A percentile compares a stretch with the other conserved stretches of the same genome.
These are phyloP conservation scores for Tridacna gigas DNA, from an alignment of 2,888 invertebrate genomes.

Conservation along the genomic window DNA sequence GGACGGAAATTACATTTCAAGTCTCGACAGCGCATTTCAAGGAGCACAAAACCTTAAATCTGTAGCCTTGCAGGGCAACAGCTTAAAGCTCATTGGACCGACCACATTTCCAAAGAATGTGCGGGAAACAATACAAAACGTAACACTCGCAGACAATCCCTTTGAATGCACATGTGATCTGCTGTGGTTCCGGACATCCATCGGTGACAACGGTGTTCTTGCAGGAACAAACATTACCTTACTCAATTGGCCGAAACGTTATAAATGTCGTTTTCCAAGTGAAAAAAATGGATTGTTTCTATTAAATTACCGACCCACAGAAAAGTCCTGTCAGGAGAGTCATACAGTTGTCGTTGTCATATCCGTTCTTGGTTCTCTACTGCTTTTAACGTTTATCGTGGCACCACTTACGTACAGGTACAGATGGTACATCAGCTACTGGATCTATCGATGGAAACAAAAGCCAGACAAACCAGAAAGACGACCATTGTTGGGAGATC, in stretches of 20 bases:
- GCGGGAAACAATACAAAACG: not conserved
- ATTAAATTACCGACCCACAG: constrained; percentile 25
- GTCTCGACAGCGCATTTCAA: not conserved
- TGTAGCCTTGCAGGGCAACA: constrained; percentile 2
- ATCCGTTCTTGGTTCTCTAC: not conserved
- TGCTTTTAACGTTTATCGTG: constrained; percentile 6
- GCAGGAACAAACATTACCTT: constrained; percentile 28
- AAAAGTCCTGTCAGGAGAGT: constrained; percentile 26
- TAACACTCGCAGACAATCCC: constrained; percentile 45
- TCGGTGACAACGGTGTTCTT: constrained; percentile 8
- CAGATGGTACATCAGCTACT: constrained; percentile 45
- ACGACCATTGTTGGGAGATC: constrained; percentile 13
- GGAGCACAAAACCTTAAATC: not conserved
- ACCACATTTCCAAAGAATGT: constrained; percentile 11
- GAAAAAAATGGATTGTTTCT: not conserved
- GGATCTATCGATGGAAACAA: constrained; percentile 13
- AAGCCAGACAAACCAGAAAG: constrained; percentile 10
- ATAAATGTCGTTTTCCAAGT: constrained; percentile 23
- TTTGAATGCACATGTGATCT: constrained; percentile 51
- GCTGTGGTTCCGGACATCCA: constrained; percentile 51
- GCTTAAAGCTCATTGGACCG: constrained; percentile 22
- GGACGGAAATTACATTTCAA: constrained; percentile 24
- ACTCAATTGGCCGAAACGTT: constrained; percentile 30
- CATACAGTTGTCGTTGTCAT: not conserved
- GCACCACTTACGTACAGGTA: constrained; percentile 13